Conservation (phyloP, 1,140 invertebrate species). For the Drosophila sulfurigaster region DNA sequence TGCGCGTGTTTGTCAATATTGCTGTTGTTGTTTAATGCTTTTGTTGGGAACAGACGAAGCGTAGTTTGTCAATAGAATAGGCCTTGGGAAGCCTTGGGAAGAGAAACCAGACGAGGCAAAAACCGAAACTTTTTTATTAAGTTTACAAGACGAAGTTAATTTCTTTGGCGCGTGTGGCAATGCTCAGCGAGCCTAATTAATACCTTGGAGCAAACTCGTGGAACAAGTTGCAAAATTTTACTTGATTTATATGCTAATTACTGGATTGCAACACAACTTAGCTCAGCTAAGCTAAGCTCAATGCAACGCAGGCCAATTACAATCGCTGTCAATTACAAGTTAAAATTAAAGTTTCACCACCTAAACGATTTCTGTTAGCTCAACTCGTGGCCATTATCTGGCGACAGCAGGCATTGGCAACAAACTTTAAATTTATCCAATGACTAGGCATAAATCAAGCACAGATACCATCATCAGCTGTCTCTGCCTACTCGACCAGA, state of each 20-base stretch:
- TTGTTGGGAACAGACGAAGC: conserved; percentile 3
- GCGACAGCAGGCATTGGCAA: conserved; percentile 17
- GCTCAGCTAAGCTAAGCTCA: background rate
- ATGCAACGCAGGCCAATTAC: conserved; percentile 1
- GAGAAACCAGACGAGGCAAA: conserved; percentile 1
- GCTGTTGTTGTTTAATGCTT: background rate
- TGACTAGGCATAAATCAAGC: conserved; percentile 66
- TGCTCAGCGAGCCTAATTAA: conserved; percentile 61
- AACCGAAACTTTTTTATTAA: conserved; percentile 75
- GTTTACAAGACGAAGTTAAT: conserved; percentile 74
- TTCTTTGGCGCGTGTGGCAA: conserved; percentile 50
- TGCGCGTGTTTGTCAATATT: background rate
- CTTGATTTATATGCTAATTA: conserved; percentile 81
- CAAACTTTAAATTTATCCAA: conserved; percentile 66
- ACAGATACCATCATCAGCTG: conserved; percentile 67
- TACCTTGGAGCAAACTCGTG: conserved; percentile 51
- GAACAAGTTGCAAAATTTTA: conserved; percentile 37
- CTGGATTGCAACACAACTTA: conserved; percentile 9
- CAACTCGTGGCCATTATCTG: conserved; percentile 17
- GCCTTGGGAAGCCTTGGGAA: background rate
- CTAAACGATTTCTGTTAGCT: conserved; percentile 22
- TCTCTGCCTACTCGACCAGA: conserved; percentile 5
- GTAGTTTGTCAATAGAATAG: conserved; percentile 22
- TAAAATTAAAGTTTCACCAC: conserved; percentile 39
- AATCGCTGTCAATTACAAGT: conserved; percentile 15